Evolutionary conservation across 2,113 vertebrate species (phyloP).

Genomic region (Poeciliopsis occidentalis): DNA sequence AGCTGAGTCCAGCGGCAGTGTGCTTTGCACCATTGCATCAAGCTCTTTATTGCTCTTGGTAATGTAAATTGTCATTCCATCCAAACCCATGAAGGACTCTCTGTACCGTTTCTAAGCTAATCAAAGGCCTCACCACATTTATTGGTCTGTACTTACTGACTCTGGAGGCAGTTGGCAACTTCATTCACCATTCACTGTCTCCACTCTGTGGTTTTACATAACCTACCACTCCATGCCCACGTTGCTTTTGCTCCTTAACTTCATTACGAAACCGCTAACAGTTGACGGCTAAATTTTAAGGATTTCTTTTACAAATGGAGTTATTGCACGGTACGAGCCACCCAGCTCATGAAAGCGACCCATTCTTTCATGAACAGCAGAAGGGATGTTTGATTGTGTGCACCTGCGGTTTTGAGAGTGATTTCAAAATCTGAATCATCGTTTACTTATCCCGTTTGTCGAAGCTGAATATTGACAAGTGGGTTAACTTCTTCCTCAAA

Average conservation of each 20-base stretch:
- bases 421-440: not conserved
- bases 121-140: not conserved
- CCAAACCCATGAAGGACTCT: not conserved
- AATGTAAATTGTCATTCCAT: not conserved
- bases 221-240: not conserved
- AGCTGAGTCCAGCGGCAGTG: not conserved
- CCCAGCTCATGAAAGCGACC: not conserved
- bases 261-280: not conserved
- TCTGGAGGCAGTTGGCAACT: not conserved
- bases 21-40: not conserved
- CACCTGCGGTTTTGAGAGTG: not conserved
- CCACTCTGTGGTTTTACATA: not conserved
- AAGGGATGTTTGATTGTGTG: not conserved
- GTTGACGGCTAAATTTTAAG: not conserved
- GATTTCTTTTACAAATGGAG: not conserved
- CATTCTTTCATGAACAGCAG: not conserved
- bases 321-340: not conserved
- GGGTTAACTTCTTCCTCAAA: constrained; percentile 14
- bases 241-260: not conserved
- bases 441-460: constrained; percentile 16
- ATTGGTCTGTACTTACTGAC: not conserved
- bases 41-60: not conserved
- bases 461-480: not conserved
- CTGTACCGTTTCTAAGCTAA: not conserved
- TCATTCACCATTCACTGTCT: not conserved